Evolutionary conservation across 2,888 invertebrate species (phyloP).

Genomic region (Sthenelais limicola): DNA sequence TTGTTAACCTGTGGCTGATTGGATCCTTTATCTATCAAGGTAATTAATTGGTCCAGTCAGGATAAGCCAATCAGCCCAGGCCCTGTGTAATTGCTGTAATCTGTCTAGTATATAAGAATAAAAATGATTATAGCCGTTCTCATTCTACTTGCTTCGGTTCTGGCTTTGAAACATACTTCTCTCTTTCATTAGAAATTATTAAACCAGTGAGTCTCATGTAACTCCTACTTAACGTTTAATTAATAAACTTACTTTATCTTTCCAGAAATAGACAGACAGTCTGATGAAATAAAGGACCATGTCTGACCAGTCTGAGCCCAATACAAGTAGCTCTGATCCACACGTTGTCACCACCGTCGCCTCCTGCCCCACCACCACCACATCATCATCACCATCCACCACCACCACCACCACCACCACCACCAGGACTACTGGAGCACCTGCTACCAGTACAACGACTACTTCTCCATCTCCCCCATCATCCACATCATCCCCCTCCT

Average conservation of each 20-base stretch:
- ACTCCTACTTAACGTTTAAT: too few relatives aligned
- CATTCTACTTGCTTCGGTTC: too few relatives aligned
- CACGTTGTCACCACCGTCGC: not conserved
- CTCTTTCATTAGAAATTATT: too few relatives aligned
- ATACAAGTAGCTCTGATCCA: conserved; percentile 17
- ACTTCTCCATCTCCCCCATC: not conserved
- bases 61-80: too few relatives aligned
- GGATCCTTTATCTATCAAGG: too few relatives aligned
- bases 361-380: not conserved
- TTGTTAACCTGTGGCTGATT: too few relatives aligned
- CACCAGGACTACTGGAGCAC: not conserved
- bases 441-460: not conserved
- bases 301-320: conserved; percentile 33
- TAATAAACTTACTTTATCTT: not conserved
- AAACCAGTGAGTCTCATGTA: too few relatives aligned
- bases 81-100: too few relatives aligned
- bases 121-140: too few relatives aligned
- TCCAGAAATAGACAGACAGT: conserved; percentile 23
- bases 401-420: not conserved
- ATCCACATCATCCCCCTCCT: not conserved
- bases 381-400: not conserved
- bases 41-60: too few relatives aligned
- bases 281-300: conserved; percentile 32
- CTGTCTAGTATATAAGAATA: too few relatives aligned
- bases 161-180: too few relatives aligned